A percentile compares a stretch with the other conserved stretches of the same genome.
These are phyloP conservation scores for Trichomycterus rosablanca DNA, from an alignment of 2,113 vertebrate genomes.

Conservation along the genomic window DNA sequence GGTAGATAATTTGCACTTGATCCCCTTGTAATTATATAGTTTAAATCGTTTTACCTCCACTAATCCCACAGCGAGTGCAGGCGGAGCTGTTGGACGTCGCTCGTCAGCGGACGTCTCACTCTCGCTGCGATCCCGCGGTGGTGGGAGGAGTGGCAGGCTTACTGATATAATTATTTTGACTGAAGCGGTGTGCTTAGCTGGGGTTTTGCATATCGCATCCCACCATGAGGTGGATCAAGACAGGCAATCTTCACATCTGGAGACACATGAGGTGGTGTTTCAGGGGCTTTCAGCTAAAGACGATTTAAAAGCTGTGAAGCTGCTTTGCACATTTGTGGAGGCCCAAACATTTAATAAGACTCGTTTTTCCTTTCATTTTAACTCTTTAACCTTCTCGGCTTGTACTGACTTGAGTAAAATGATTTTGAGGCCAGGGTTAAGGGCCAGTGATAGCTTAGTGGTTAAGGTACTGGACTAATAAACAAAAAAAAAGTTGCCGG, in stretches of 20 bases:
- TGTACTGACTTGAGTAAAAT: too few relatives aligned
- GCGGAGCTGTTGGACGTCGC: slow-evolving; percentile 34
- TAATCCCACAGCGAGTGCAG: slow-evolving; percentile 71
- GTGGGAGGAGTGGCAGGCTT: slow-evolving; percentile 50
- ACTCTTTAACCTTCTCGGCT: too few relatives aligned
- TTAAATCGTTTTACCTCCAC: slow-evolving; percentile 78
- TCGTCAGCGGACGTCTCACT: slow-evolving; percentile 54
- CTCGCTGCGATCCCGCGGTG: slow-evolving; percentile 41
- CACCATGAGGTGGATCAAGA: slow-evolving; percentile 52
- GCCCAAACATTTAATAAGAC: too few relatives aligned
- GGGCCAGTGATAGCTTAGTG: too few relatives aligned
- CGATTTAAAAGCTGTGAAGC: too few relatives aligned
- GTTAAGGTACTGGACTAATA: too few relatives aligned
- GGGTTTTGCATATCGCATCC: slow-evolving; percentile 55
- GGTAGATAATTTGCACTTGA: slow-evolving; percentile 84
- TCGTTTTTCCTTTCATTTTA: too few relatives aligned
- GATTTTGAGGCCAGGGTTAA: too few relatives aligned
- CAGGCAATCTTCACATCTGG: slow-evolving; percentile 32
- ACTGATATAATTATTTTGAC: slow-evolving; percentile 64
- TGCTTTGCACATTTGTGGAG: too few relatives aligned
- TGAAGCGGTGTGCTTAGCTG: slow-evolving; percentile 51
- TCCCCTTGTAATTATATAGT: slow-evolving; percentile 88
- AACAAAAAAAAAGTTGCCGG: too few relatives aligned
- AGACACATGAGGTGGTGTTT: slow-evolving; percentile 22
- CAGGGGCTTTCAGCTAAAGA: slow-evolving; percentile 13